Percentiles rank a stretch among this genome's conserved stretches.
phyloP scores from a whole-genome alignment of 2,888 invertebrate species.

The Phasia obesa region DNA sequence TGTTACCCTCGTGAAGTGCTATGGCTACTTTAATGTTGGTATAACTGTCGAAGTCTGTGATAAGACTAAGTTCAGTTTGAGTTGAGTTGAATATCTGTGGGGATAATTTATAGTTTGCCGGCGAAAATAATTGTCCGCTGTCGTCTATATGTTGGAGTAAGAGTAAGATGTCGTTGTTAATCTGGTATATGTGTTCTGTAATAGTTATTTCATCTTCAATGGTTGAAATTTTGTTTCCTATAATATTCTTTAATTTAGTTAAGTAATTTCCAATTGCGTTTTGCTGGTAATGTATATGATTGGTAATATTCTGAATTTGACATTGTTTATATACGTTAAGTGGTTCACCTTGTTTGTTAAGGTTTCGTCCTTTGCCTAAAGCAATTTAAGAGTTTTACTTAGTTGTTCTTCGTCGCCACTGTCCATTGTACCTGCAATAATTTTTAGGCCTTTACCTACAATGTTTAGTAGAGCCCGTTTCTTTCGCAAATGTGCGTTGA shows the following conservation, averaged over 20 bases:
- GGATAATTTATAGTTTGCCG: neutral
- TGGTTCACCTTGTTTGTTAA: constrained; percentile 9
- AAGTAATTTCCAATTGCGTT: constrained; percentile 58
- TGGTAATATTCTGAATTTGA: constrained; percentile 71
- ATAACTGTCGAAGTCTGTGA: constrained; percentile 18
- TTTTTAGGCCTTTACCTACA: too few species aligned
- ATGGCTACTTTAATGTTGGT: constrained; percentile 9
- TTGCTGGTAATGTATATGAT: constrained; percentile 58
- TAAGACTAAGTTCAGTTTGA: constrained; percentile 24
- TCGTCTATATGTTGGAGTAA: neutral
- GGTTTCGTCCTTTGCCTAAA: neutral
- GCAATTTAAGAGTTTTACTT: neutral
- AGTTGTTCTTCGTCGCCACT: too few species aligned
- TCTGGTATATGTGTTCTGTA: constrained; percentile 13
- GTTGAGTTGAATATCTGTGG: constrained; percentile 23
- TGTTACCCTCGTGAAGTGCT: constrained; percentile 9
- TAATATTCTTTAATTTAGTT: constrained; percentile 48
- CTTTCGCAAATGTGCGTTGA: too few species aligned
- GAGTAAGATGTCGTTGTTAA: constrained; percentile 6
- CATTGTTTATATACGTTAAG: neutral
- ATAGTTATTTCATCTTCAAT: constrained; percentile 4
- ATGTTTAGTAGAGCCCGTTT: too few species aligned
- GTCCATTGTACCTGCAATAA: too few species aligned
- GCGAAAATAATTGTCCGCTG: neutral
- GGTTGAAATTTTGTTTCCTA: constrained; percentile 11